Evolutionary conservation across 2,888 invertebrate species (phyloP), one percentile per base, ranked within the genome.

Genomic region (Chymomyza procnemis): DNA sequence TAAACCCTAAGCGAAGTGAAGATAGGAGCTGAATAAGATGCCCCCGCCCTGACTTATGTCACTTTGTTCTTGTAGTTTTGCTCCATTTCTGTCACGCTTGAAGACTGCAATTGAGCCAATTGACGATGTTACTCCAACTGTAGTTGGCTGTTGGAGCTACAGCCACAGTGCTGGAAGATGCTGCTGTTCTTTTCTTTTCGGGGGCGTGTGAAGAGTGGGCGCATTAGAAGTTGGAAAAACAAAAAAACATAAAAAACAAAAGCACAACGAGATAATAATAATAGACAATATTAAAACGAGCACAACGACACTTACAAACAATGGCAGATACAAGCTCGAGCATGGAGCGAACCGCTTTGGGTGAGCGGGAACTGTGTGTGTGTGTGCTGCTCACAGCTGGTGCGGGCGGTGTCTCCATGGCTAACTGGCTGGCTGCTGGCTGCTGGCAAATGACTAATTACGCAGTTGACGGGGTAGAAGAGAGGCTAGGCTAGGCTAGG

Each of bases 91-190:
- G 82, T 83, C 87, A 87, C 86, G 87, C 84, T 87, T 83, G 85
- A 87, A 78, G 81, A 85, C 85, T 83, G 86, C 84, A 83, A 83
- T 83, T 87, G 82, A 87, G 83, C 87, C 85, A 87, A 87, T 85
- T 82, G 85, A 77, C 85, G 71, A 63, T 56, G 81, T 76, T 21
- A 41, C 21, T 73, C 83, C 80, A 81, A 81, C 80, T 81, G 80
- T 79, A 68, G 84, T 80, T 84, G 74, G 74, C 83, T 82, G 61
- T 66, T 54, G 30, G 41, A 52, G 55, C 50, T 48, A 47, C 41
- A 52, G 59, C 50, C 19, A 8, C 19, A 19, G 55, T 14, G 19
- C 50, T 50, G 19, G 50, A 60, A 54, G 64, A 57, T 58, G 22
- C 19, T 22, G 61, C 54, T 30, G n/a, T 16, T 18, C 3, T 54